Evolutionary conservation across 2,113 vertebrate species (phyloP), one percentile per base, ranked within the genome.

Genomic region (Lipophrys pholis): DNA sequence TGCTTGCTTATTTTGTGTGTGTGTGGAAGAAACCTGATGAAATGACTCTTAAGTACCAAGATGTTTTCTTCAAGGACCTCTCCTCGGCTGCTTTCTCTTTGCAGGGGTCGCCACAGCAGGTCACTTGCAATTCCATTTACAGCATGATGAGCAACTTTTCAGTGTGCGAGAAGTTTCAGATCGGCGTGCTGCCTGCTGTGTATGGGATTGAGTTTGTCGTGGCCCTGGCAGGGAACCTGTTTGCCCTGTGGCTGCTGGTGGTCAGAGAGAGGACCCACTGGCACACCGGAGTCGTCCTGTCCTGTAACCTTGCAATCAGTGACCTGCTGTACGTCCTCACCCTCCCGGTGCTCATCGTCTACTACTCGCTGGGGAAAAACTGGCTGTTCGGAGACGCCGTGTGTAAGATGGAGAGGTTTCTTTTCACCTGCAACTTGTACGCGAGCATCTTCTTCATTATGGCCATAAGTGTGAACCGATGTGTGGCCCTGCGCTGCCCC

Each of bases 391-490:
- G 95, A 0, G 0, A 3, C 0, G 4, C 41, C 0, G 11, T 73
- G 1, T 97, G 96, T 70, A 93, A 86, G 72, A 76, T 94, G 0
- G 95, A 96, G 36, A 92, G 89, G 5, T 97, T 96, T 63, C 82
- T 96, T 6, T 97, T 95, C 82, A 91, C 73, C 76, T 94, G 89
- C 78, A 96, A 96, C 93, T 73, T 96, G 12, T 95, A 95, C 0
- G 91, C 89, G 1, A 90, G 95, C 66, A 87, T 93, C 55, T 83
- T 95, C 72, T 93, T 97, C 77, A 83, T 96, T 85, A 93, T 95
- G 78, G 93, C 90, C 50, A 95, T 97, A 85, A 95, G 95, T 43
- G 86, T 95, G 11, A 94, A 94, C 83, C 89, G 94, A 8, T 97
- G 94, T 6, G 17, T 97, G 30, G 95, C 89, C 16, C 69, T 96